phyloP scores from a whole-genome alignment of 37 sponge, comb jelly and placozoan genomes.

The Eunapius fragilis region DNA sequence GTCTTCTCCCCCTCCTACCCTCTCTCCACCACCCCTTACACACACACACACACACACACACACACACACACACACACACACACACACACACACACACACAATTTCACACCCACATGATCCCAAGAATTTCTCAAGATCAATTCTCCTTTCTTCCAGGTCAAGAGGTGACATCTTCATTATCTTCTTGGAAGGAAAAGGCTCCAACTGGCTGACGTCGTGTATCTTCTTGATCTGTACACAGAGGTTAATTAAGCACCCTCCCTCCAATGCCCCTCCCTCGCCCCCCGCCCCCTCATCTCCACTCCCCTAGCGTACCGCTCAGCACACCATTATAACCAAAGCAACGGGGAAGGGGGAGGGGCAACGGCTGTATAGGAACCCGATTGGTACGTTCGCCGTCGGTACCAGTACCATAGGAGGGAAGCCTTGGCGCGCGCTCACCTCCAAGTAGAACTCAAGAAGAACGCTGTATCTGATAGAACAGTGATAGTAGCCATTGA shows the following conservation, averaged over 20 bases:
- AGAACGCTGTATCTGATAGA: constrained; percentile 75
- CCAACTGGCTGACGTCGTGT: constrained; percentile 20
- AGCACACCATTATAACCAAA: no score
- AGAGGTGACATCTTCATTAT: constrained; percentile 16
- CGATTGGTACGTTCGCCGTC: no score
- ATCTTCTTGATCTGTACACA: constrained; percentile 33
- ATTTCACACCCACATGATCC: constrained; percentile 27
- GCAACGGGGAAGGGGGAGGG: no score
- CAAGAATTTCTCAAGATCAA: constrained; percentile 39
- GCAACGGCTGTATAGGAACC: no score
- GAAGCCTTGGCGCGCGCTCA: background rate
- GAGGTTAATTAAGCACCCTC: background rate
- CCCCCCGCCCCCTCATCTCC: background rate
- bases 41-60: no score
- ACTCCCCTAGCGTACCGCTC: no score
- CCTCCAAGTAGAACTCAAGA: constrained; percentile 57
- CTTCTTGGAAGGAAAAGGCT: constrained; percentile 45
- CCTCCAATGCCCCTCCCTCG: background rate
- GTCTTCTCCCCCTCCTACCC: no score
- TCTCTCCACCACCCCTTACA: background rate
- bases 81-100: no score
- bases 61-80: no score
- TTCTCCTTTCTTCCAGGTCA: constrained; percentile 36
- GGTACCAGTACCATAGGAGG: no score
- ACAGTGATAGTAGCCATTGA: constrained; percentile 70